Evolutionary conservation across 2,888 invertebrate species (phyloP).

Genomic region (Metalampra italica): DNA sequence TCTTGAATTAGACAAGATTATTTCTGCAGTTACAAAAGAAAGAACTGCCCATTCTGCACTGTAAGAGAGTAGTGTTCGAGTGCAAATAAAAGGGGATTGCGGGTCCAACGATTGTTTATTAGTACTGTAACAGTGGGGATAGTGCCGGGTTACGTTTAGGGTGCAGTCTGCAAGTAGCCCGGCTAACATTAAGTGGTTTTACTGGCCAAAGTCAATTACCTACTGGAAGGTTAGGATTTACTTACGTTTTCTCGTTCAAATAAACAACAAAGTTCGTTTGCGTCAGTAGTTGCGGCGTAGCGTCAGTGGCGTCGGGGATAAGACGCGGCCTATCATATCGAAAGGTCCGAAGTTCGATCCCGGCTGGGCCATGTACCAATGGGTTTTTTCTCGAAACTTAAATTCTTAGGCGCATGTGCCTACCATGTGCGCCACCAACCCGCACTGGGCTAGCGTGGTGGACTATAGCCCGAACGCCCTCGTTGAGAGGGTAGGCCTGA

Average conservation of each 20-base stretch:
- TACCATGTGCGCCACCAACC: too few species aligned
- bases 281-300: too few species aligned
- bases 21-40: not conserved
- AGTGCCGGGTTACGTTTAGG: not conserved
- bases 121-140: not conserved
- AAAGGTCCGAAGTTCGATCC: too few species aligned
- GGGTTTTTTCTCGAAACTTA: too few species aligned
- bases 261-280: too few species aligned
- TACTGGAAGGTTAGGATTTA: constrained; percentile 7
- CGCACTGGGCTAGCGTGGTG: too few species aligned
- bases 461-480: too few species aligned
- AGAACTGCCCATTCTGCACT: not conserved
- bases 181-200: not conserved
- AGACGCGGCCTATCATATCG: too few species aligned
- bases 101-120: not conserved
- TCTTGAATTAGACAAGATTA: not conserved
- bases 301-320: too few species aligned
- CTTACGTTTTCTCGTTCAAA: not conserved
- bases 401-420: too few species aligned
- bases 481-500: too few species aligned
- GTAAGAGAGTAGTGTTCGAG: not conserved
- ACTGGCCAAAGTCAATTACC: constrained; percentile 5
- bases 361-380: too few species aligned
- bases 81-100: not conserved
- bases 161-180: not conserved